Conservation (phyloP, 2,113 vertebrate genomes). For the Notothenia coriiceps region DNA sequence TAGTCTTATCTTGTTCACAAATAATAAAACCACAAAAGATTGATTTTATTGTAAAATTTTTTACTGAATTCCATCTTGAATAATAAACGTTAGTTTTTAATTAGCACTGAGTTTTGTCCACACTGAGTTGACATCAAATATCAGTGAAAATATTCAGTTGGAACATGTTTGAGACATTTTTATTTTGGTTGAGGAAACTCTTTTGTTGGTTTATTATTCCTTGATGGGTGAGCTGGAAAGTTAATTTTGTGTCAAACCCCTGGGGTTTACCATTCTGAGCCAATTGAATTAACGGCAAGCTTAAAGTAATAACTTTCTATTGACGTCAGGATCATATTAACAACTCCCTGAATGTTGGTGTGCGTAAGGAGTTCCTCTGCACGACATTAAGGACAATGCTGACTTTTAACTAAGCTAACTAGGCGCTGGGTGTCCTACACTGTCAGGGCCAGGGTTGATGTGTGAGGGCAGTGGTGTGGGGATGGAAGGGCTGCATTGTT, state of each 20-base stretch:
- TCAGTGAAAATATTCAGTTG: neutral
- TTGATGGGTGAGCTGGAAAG: too few relatives aligned
- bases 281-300: neutral
- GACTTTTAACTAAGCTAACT: constrained; percentile 62
- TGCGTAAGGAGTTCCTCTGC: neutral
- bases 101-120: neutral
- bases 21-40: constrained; percentile 12
- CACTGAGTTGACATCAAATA: constrained; percentile 25
- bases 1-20: constrained; percentile 18
- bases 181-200: too few relatives aligned
- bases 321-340: neutral
- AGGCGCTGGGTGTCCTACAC: constrained; percentile 35
- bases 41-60: constrained; percentile 19
- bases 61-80: constrained; percentile 2
- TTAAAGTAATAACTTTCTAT: neutral
- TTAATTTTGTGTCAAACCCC: too few relatives aligned
- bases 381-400: constrained; percentile 21
- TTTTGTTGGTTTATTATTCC: too few relatives aligned
- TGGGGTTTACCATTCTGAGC: neutral
- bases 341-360: neutral
- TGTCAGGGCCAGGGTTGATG: constrained; percentile 56
- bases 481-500: constrained; percentile 19
- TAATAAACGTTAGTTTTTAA: constrained; percentile 39
- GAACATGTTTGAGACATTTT: neutral
- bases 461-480: neutral